Conservation (phyloP, 1,140 invertebrate genomes). For the Diachasma alloeum region DNA sequence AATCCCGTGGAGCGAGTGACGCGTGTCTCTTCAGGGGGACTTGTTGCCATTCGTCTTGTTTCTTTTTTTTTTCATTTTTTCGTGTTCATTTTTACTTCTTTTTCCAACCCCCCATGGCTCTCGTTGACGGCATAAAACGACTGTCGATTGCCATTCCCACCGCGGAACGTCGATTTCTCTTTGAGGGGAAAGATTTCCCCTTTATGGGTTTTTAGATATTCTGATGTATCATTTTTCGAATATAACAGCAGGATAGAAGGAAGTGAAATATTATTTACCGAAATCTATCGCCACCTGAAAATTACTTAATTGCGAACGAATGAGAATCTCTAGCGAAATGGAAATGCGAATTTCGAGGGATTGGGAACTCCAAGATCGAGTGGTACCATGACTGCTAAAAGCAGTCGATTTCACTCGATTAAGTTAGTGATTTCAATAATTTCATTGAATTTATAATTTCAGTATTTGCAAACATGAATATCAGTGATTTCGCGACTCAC, state of each 20-base stretch:
- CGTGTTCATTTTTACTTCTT: slow-evolving; percentile 5
- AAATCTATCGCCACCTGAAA: background rate
- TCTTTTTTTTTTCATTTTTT: background rate
- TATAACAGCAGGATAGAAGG: background rate
- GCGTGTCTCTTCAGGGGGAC: slow-evolving; percentile 30
- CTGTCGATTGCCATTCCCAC: slow-evolving; percentile 7
- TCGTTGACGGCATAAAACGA: background rate
- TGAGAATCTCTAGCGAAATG: too few species aligned
- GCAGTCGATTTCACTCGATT: too few species aligned
- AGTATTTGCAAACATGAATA: too few species aligned
- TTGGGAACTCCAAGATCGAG: too few species aligned
- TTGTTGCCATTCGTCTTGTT: slow-evolving; percentile 44
- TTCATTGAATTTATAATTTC: too few species aligned
- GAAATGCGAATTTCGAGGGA: too few species aligned
- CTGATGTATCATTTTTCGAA: background rate
- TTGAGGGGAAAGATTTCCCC: background rate
- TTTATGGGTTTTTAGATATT: background rate
- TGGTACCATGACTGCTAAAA: too few species aligned
- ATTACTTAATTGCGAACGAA: too few species aligned
- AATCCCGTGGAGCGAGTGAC: slow-evolving; percentile 40
- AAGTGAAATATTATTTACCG: background rate
- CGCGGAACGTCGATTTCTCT: background rate
- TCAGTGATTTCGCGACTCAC: too few species aligned
- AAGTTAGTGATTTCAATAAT: too few species aligned
- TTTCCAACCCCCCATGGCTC: background rate